A percentile compares a stretch with the other conserved stretches of the same genome.
These are phyloP conservation scores for Furnarius figulus DNA, from an alignment of 2,113 vertebrate species.

Conservation along the genomic window DNA sequence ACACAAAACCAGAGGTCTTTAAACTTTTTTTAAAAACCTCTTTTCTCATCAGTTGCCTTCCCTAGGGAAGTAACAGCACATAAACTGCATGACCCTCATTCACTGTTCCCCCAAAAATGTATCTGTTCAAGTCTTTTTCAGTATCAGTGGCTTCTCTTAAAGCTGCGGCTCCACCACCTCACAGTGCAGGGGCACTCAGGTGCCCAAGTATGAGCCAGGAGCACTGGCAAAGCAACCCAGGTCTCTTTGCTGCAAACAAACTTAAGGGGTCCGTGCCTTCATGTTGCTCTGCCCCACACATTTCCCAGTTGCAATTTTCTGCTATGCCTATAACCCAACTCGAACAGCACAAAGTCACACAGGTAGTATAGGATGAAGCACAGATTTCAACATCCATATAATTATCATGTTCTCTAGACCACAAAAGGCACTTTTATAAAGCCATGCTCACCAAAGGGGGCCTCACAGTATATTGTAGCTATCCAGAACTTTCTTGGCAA, in stretches of 20 bases:
- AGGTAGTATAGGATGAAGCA: background rate
- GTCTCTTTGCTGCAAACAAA: background rate
- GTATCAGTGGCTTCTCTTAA: background rate
- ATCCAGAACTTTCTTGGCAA: background rate
- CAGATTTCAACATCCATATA: background rate
- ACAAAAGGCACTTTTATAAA: background rate
- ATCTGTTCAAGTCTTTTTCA: background rate
- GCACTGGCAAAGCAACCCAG: background rate
- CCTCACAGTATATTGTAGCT: background rate
- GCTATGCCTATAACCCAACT: background rate
- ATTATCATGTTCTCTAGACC: background rate
- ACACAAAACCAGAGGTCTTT: background rate
- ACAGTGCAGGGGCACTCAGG: background rate
- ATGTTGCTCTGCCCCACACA: rapidly evolving
- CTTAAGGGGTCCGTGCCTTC: background rate
- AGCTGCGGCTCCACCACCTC: background rate
- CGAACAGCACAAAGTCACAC: rapidly evolving
- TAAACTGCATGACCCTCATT: background rate
- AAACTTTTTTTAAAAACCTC: background rate
- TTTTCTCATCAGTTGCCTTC: background rate
- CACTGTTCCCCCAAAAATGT: background rate
- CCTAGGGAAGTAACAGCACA: background rate
- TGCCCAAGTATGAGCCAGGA: background rate
- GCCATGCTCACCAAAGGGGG: background rate
- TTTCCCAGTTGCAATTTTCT: background rate